Evolutionary conservation across 2,888 invertebrate species (phyloP), one percentile per base, ranked within the genome.

Genomic region (Drosophila meridiana): DNA sequence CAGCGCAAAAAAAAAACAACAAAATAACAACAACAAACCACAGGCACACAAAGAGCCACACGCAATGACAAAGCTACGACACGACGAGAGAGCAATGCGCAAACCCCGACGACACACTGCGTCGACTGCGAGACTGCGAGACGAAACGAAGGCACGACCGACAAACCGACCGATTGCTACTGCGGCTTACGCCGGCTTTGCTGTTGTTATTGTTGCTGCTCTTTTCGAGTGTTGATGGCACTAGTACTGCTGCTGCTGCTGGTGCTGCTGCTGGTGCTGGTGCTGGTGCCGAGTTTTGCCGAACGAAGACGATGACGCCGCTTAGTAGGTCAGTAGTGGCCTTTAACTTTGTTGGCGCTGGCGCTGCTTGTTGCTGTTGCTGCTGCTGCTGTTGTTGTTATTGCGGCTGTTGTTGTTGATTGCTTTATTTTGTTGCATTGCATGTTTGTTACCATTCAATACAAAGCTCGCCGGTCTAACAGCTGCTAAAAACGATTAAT

Each of bases 321-420:
- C 80, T 92, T 92, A 91, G 92, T 92, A 92, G 92, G 92, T 92
- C 92, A 92, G 92, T 92, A 91, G 92, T 92, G 92, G 91, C 87
- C 87, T 81, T 82, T 67, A 77, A 60, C 69, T 70, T 73, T 74
- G 73, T 69, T 77, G 69, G 65, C 58, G 67, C 43, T 80, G 48
- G 32, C 62, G 55, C 34, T 40, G 45, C 32, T 45, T 57, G 20
- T 20, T 34, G 38, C 26, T 45, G 47, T 11, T 45, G 50, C 42
- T 58, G 59, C 26, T 55, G 40, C 9, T 67, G 48, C 38, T 59
- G 56, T n/a, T 52, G 45, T 58, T 63, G 58, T 73, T 78, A 50
- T 50, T 50, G 40, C 9, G 64, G 48, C 38, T 59, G 56, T n/a
- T 52, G 45, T 58, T 63, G 58, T 73, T 78, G 20, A 50, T 50